Evolutionary conservation across 2,888 invertebrate species (phyloP).

Genomic region (Amiota communis): DNA sequence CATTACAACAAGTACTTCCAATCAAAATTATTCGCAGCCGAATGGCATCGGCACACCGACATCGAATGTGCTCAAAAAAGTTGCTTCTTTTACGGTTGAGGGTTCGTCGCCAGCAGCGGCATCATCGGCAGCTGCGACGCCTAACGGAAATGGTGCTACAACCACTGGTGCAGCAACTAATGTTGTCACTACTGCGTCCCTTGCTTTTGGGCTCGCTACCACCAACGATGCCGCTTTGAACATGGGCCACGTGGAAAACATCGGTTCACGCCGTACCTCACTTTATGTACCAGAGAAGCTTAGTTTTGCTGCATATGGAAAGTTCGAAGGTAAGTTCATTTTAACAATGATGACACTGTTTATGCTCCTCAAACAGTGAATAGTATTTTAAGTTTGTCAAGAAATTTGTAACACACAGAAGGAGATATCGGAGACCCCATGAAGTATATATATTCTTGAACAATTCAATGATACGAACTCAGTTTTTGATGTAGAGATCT

Average conservation of each 20-base stretch:
- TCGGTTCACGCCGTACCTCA: constrained; percentile 77
- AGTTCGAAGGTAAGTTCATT: constrained; percentile 87
- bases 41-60: constrained; percentile 54
- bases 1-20: constrained; percentile 36
- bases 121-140: constrained; percentile 42
- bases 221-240: constrained; percentile 32
- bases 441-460: too few species aligned
- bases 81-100: constrained; percentile 86
- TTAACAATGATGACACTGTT: background rate
- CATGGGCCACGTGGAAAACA: constrained; percentile 23
- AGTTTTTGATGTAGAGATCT: too few species aligned
- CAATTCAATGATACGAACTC: too few species aligned
- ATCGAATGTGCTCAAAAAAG: constrained; percentile 84
- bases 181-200: constrained; percentile 41
- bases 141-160: constrained; percentile 36
- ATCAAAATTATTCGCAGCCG: constrained; percentile 36
- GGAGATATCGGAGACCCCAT: too few species aligned
- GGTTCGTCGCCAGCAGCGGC: constrained; percentile 75
- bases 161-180: constrained; percentile 36
- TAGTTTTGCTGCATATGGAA: constrained; percentile 89
- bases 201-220: constrained; percentile 4
- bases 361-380: too few species aligned
- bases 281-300: constrained; percentile 89
- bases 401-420: too few species aligned
- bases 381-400: too few species aligned